Percentiles rank a stretch among this genome's conserved stretches.
These are phyloP conservation scores for Invenusta paracnida DNA, from an alignment of 2,888 invertebrate species.

Conservation along the genomic window DNA sequence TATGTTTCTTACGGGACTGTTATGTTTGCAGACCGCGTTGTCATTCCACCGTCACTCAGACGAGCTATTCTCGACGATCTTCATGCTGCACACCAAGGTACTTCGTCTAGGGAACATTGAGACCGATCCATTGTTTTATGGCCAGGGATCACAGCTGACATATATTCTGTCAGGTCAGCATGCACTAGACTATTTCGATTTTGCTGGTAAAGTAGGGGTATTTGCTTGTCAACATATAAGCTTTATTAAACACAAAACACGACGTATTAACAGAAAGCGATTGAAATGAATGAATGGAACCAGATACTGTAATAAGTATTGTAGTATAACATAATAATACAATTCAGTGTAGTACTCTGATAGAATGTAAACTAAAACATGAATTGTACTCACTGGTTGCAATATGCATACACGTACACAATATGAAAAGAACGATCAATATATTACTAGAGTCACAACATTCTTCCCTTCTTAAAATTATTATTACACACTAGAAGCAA, in stretches of 20 bases:
- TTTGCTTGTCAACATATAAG: not conserved
- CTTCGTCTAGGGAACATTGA: not conserved
- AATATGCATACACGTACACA: not conserved
- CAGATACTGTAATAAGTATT: not conserved
- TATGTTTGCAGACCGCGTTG: not conserved
- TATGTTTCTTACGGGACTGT: not conserved
- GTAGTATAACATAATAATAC: not conserved
- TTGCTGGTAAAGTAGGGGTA: not conserved
- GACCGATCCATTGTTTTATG: not conserved
- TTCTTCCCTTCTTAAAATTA: slow-evolving; percentile 13
- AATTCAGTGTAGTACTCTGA: too few relatives aligned
- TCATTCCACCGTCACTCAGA: not conserved
- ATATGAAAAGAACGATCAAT: slow-evolving; percentile 4
- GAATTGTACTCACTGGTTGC: not conserved
- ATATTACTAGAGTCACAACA: slow-evolving; percentile 11
- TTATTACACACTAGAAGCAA: not conserved
- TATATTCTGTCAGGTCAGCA: not conserved
- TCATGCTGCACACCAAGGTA: not conserved
- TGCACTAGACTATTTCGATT: too few relatives aligned
- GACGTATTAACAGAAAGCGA: not conserved
- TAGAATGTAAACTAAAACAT: not conserved
- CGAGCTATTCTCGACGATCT: not conserved
- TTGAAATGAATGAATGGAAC: not conserved
- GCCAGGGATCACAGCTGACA: too few relatives aligned
- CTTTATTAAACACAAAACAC: not conserved